A percentile compares a stretch with the other conserved stretches of the same genome.
Conservation (phyloP, 2,797 vertebrate genomes). For the Rhynchonycteris naso region DNA sequence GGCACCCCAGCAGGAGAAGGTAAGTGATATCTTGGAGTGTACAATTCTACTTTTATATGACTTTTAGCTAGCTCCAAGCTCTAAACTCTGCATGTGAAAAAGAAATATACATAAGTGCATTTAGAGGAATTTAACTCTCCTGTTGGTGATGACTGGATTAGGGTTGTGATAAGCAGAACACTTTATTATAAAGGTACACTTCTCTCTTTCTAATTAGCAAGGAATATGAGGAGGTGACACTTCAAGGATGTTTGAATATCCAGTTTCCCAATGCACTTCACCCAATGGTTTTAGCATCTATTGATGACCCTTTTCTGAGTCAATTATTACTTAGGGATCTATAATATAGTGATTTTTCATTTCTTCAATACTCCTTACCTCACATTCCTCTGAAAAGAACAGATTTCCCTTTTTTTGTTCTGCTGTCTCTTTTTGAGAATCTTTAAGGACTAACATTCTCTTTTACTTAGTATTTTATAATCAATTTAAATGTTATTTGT, state of each 20-base stretch:
- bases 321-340: neutral
- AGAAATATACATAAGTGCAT: neutral
- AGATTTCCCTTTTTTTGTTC: neutral
- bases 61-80: neutral
- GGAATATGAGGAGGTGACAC: neutral
- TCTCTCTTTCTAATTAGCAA: neutral
- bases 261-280: neutral
- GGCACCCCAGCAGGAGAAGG: neutral
- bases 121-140: neutral
- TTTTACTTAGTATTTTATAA: neutral
- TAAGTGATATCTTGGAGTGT: neutral
- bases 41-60: neutral
- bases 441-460: neutral
- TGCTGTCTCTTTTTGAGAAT: neutral
- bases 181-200: neutral
- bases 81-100: neutral
- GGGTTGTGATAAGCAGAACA: neutral
- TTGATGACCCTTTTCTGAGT: neutral
- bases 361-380: neutral
- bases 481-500: neutral
- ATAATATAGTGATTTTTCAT: neutral
- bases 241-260: neutral
- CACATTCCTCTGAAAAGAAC: neutral
- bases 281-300: neutral
- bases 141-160: neutral